Conservation (phyloP, 2,888 invertebrate genomes). For the Labia minor region DNA sequence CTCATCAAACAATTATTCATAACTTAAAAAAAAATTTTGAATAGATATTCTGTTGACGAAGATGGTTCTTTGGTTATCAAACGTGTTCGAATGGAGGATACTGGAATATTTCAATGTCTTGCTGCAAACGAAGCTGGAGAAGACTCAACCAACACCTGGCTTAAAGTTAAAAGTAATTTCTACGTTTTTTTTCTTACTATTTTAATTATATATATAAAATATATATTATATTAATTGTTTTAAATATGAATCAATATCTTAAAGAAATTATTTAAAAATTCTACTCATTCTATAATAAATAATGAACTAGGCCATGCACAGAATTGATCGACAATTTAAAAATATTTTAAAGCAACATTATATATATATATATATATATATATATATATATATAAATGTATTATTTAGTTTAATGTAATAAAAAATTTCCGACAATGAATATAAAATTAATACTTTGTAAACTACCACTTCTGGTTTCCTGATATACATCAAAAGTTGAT, state of each 20-base stretch:
- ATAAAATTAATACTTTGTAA: no score
- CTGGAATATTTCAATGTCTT: constrained; percentile 92
- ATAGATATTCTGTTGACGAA: constrained; percentile 63
- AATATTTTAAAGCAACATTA: no score
- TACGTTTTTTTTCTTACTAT: neutral
- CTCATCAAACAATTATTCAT: no score
- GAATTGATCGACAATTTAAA: no score
- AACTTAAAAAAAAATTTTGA: constrained; percentile 27
- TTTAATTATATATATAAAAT: neutral
- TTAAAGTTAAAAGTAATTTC: constrained; percentile 85
- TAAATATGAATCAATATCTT: neutral
- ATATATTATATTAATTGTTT: neutral
- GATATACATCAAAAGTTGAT: no score
- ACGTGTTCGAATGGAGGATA: constrained; percentile 69
- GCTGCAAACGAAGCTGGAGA: constrained; percentile 85
- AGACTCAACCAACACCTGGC: constrained; percentile 79
- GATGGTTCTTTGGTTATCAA: constrained; percentile 75
- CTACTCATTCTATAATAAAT: no score
- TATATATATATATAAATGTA: no score
- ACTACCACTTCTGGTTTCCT: no score
- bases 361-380: no score
- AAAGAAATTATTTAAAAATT: neutral
- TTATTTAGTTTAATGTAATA: no score
- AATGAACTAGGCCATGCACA: no score
- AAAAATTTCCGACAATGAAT: no score